Conservation (phyloP, 2,113 vertebrate species). For the Henicopernis longicauda region DNA sequence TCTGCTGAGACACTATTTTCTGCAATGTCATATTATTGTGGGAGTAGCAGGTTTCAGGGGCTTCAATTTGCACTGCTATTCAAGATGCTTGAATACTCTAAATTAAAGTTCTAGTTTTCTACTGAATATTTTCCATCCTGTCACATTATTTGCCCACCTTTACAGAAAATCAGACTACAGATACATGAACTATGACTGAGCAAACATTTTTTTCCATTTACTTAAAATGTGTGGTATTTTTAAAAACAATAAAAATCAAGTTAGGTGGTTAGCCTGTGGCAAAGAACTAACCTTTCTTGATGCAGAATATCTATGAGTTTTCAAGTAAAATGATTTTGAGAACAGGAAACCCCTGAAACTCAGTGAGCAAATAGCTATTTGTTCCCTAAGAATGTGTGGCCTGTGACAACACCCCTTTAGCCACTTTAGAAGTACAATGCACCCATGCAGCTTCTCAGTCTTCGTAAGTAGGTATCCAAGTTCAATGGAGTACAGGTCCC, state of each 20-base stretch:
- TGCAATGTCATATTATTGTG: neutral
- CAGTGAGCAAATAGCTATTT: neutral
- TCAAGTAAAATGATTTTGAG: neutral
- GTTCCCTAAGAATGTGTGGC: neutral
- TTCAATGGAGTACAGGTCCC: accelerated
- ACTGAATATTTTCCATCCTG: neutral
- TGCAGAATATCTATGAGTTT: neutral
- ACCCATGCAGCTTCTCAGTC: too few species aligned
- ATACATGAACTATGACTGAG: neutral
- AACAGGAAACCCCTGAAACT: neutral
- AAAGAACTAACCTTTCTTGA: neutral
- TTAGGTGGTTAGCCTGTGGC: neutral
- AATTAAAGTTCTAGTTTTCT: neutral
- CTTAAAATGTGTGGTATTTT: neutral
- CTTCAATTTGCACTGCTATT: neutral
- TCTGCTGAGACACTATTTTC: neutral
- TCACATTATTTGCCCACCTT: neutral
- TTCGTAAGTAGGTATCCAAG: accelerated
- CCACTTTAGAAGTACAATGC: accelerated
- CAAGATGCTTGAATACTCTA: neutral
- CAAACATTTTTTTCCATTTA: neutral
- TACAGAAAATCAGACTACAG: neutral
- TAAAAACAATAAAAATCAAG: neutral
- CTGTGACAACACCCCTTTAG: neutral
- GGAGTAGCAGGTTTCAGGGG: neutral